A percentile compares a stretch with the other conserved stretches of the same genome.
phyloP scores from a whole-genome alignment of 1,140 invertebrate genomes.

The Bacillus rossius region DNA sequence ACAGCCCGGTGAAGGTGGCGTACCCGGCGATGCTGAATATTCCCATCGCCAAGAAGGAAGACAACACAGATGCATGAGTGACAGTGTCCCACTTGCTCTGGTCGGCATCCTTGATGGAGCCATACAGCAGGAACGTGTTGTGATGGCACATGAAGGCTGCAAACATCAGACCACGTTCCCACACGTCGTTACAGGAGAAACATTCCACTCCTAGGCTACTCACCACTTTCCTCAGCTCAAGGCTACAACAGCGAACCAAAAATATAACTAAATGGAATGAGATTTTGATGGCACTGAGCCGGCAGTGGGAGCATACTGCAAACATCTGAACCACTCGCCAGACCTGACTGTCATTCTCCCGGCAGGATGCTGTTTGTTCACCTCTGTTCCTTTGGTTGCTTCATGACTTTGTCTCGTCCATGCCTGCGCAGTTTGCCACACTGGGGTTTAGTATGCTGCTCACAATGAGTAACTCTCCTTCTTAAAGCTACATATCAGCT shows the following conservation, averaged over 20 bases:
- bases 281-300: no score
- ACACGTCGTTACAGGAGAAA: neutral
- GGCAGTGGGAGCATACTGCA: no score
- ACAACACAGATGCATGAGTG: constrained; percentile 71
- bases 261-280: no score
- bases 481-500: no score
- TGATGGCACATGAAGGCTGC: constrained; percentile 90
- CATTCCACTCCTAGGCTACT: neutral
- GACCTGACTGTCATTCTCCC: no score
- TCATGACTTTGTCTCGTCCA: no score
- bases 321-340: no score
- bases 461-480: no score
- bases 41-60: constrained; percentile 62
- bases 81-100: constrained; percentile 75
- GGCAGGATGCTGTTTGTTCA: no score
- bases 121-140: constrained; percentile 82
- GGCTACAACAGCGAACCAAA: neutral
- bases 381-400: no score
- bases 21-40: constrained; percentile 78
- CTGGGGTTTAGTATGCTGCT: no score
- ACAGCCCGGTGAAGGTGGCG: constrained; percentile 72
- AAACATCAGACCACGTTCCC: constrained; percentile 20
- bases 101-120: constrained; percentile 71
- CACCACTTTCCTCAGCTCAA: neutral
- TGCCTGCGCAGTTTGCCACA: no score